Conservation (phyloP, 2,113 vertebrate genomes). For the Sinocyclocheilus anophthalmus region DNA sequence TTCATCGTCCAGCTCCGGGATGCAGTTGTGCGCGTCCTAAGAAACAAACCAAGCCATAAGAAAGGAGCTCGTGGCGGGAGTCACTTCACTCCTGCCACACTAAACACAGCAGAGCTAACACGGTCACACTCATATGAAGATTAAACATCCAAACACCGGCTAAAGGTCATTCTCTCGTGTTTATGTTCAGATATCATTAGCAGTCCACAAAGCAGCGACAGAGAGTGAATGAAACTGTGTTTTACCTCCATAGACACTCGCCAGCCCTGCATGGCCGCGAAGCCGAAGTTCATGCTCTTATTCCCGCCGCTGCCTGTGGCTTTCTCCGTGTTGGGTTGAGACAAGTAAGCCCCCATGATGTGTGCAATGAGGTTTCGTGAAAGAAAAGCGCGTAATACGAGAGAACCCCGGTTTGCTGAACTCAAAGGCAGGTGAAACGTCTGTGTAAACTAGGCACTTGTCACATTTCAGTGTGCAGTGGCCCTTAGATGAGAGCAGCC, state of each 20-base stretch:
- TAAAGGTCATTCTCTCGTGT: neutral
- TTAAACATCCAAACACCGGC: neutral
- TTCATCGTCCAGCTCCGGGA: slow-evolving; percentile 91
- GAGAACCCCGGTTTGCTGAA: neutral
- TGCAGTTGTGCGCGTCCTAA: slow-evolving; percentile 97
- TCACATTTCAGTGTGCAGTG: slow-evolving; percentile 37
- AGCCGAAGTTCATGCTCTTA: slow-evolving; percentile 84
- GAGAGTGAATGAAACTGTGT: neutral
- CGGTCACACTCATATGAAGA: no score
- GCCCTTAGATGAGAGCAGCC: neutral
- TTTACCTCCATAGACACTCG: slow-evolving; percentile 98
- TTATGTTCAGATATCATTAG: neutral
- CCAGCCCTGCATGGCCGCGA: slow-evolving; percentile 98
- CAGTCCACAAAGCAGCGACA: no score
- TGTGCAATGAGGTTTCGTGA: neutral
- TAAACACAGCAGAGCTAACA: no score
- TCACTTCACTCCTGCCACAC: neutral
- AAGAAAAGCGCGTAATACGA: neutral
- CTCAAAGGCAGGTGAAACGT: neutral
- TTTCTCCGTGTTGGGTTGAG: slow-evolving; percentile 93
- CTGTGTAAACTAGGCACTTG: neutral
- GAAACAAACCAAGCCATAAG: slow-evolving; percentile 46
- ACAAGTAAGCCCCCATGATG: slow-evolving; percentile 95
- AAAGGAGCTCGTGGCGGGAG: neutral
- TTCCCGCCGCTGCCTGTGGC: slow-evolving; percentile 86